These are phyloP conservation scores for Zeus faber DNA, from an alignment of 2,113 vertebrate genomes.

Conservation along the genomic window DNA sequence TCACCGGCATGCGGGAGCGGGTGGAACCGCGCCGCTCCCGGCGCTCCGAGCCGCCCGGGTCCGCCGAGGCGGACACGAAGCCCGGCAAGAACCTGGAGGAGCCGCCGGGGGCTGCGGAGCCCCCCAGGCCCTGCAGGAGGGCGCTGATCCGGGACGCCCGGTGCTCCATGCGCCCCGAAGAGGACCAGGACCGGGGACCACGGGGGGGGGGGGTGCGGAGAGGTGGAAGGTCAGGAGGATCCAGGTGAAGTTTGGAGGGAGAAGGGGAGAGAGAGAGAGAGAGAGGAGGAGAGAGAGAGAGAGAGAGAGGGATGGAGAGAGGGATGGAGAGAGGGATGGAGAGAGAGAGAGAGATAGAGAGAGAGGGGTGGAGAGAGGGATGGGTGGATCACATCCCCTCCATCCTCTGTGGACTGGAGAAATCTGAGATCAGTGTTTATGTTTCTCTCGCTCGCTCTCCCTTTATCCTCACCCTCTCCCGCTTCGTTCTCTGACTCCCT, in stretches of 20 bases:
- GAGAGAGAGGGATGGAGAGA: too few relatives aligned
- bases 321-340: too few relatives aligned
- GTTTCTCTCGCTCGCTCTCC: too few relatives aligned
- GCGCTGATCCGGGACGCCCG: constrained; percentile 62
- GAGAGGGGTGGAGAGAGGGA: too few relatives aligned
- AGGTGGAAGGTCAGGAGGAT: too few relatives aligned
- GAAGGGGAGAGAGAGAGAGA: constrained; percentile 19
- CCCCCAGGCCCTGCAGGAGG: constrained; percentile 69
- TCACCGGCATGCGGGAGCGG: constrained; percentile 66
- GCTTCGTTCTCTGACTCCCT: too few relatives aligned
- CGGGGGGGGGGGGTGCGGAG: too few relatives aligned
- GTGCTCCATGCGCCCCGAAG: constrained; percentile 64
- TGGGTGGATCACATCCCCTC: background rate
- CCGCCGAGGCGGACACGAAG: constrained; percentile 53
- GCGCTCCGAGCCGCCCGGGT: constrained; percentile 59
- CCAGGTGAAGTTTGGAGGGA: constrained; percentile 24
- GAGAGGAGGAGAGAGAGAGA: too few relatives aligned
- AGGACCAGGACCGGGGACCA: constrained; percentile 28
- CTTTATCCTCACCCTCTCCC: too few relatives aligned
- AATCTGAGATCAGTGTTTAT: too few relatives aligned
- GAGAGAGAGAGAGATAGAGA: too few relatives aligned
- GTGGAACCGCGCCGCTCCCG: constrained; percentile 68
- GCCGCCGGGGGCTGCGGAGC: constrained; percentile 59
- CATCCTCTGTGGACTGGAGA: too few relatives aligned
- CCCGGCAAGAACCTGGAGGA: constrained; percentile 66